Conservation (phyloP, 2,797 vertebrate species). For the Gymnothorax reevesii region DNA sequence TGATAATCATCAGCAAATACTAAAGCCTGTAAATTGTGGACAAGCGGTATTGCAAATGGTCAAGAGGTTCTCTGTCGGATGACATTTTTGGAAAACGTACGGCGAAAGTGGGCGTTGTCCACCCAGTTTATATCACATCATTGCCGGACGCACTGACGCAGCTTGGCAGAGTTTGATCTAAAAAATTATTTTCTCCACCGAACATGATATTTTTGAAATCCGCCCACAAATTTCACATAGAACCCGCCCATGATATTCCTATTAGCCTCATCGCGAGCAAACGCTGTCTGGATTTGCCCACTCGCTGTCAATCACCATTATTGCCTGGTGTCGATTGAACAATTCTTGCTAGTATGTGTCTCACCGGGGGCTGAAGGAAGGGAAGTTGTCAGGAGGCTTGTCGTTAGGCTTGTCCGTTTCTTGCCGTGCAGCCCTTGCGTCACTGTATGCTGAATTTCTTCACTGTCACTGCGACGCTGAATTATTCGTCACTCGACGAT, state of each 20-base stretch:
- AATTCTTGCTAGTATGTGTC: constrained; percentile 50
- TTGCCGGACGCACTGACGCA: constrained; percentile 60
- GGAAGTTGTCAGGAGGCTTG: constrained; percentile 58
- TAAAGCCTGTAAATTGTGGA: neutral
- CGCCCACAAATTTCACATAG: neutral
- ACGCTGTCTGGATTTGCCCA: constrained; percentile 51
- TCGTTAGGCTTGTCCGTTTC: too few relatives aligned
- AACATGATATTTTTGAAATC: constrained; percentile 51
- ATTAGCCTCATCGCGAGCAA: constrained; percentile 31
- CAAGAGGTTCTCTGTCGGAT: neutral
- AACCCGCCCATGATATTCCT: constrained; percentile 41
- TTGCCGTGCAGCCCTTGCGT: too few relatives aligned
- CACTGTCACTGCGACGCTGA: constrained; percentile 8
- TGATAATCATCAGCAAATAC: neutral
- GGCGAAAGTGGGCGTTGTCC: constrained; percentile 68
- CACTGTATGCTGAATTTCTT: too few relatives aligned
- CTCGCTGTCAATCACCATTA: constrained; percentile 52
- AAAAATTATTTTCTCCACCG: constrained; percentile 57
- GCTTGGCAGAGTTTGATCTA: constrained; percentile 36
- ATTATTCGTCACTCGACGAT: neutral
- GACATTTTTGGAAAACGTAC: neutral
- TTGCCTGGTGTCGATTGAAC: constrained; percentile 56
- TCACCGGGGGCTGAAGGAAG: constrained; percentile 66
- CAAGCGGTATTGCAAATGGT: neutral
- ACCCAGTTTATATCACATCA: constrained; percentile 60